A percentile compares a stretch with the other conserved stretches of the same genome.
phyloP scores from a whole-genome alignment of 2,888 invertebrate species.

The Thecocarcelia acutangulata region DNA sequence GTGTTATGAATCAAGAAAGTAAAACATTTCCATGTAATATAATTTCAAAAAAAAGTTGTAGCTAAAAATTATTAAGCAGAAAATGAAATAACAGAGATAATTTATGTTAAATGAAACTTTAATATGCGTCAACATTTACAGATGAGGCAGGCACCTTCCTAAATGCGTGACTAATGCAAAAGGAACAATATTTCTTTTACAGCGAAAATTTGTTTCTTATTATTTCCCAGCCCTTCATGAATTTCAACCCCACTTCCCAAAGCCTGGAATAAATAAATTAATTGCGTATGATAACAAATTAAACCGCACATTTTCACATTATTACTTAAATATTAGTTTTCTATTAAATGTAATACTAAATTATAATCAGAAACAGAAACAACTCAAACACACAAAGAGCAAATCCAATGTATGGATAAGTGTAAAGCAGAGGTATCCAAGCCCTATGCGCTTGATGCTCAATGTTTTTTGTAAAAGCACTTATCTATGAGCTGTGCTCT shows the following conservation, averaged over 20 bases:
- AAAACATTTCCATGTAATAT: too few species aligned
- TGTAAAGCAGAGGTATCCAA: too few species aligned
- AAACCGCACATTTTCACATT: conserved; percentile 67
- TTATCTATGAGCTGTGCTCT: too few species aligned
- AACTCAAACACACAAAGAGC: background rate
- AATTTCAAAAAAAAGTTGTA: conserved; percentile 6
- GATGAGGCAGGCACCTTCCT: conserved; percentile 69
- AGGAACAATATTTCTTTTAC: conserved; percentile 30
- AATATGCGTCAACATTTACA: conserved; percentile 53
- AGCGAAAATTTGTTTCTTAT: background rate
- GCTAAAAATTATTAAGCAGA: conserved; percentile 18
- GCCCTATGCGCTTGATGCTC: too few species aligned
- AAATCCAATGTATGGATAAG: background rate
- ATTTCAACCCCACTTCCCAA: background rate
- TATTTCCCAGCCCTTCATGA: conserved; percentile 38
- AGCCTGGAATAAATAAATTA: conserved; percentile 22
- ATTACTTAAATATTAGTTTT: conserved; percentile 67
- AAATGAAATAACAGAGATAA: conserved; percentile 40
- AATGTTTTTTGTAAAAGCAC: too few species aligned
- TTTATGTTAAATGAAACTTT: conserved; percentile 25
- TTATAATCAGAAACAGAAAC: background rate
- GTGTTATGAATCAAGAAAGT: too few species aligned
- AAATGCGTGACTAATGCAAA: conserved; percentile 69
- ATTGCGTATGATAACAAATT: conserved; percentile 60
- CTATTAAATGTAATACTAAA: conserved; percentile 53